These are phyloP conservation scores for Circaetus gallicus DNA, from an alignment of 2,113 vertebrate genomes.

Conservation along the genomic window DNA sequence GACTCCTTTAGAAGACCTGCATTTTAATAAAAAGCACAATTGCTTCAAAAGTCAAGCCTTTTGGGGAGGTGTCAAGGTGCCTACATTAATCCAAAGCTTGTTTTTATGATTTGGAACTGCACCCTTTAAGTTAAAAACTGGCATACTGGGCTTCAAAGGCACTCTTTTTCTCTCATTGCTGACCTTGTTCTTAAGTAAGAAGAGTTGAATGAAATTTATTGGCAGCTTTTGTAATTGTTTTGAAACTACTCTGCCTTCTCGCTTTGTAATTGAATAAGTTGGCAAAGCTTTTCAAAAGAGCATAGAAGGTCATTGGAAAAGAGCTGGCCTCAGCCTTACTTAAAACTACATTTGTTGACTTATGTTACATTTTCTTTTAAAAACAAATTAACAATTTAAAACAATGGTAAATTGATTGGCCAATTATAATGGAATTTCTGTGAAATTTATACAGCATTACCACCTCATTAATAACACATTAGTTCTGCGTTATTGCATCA, in stretches of 20 bases:
- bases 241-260: constrained; percentile 32
- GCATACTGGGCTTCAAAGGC: not conserved
- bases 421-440: constrained; percentile 15
- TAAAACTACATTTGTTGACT: constrained; percentile 8
- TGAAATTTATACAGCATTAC: not conserved
- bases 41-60: not conserved
- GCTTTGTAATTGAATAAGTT: constrained; percentile 4
- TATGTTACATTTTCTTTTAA: constrained; percentile 1
- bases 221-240: constrained; percentile 63
- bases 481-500: not conserved
- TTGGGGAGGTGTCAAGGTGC: not conserved
- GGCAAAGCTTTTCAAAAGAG: constrained; percentile 9
- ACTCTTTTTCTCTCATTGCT: not conserved
- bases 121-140: not conserved
- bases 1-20: not conserved
- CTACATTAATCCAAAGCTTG: not conserved
- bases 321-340: constrained; percentile 15
- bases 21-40: not conserved
- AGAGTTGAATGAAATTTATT: constrained; percentile 38
- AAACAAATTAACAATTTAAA: constrained; percentile 42
- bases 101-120: not conserved
- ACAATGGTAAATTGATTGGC: not conserved
- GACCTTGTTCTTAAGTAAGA: constrained; percentile 30
- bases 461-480: constrained; percentile 24
- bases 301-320: constrained; percentile 1